Evolutionary conservation across 2,888 invertebrate species (phyloP), one percentile per base, ranked within the genome.

Genomic region (Pollenia labialis): DNA sequence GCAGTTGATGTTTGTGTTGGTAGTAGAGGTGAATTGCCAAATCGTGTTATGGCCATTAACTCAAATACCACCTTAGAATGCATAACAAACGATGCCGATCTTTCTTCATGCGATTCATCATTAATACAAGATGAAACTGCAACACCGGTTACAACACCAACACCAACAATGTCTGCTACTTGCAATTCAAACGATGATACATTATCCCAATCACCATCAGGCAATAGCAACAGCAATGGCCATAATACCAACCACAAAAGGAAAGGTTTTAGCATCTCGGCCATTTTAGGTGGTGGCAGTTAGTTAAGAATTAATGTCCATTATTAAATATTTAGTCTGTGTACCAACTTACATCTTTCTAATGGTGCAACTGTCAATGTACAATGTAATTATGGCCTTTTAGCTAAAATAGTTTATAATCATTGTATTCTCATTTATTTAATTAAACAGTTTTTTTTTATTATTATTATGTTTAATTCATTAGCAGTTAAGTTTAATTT

Each of bases 221-320:
- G 56, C 88, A 83, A 52, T 72, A 62, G 71, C 76, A 75, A 76
- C 88, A 82, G 16, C 81, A 87, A 32, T 60, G n/a, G 42, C 75
- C 46, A 32, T 88, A 85, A 69, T 56, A 64, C 50, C 32, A 69
- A 72, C 80, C 79, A 77, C 58, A 89, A 91, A 89, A 90, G 91
- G 89, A 93, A 92, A 88, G 91, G 92, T 52, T 93, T 93, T 85
- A 93, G 93, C 71, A 93, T 93, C 86, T 93, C 93, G 4, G 93
- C 93, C 76, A 93, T 93, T 82, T 90, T 93, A 72, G 93, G 93
- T 23, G 91, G 90, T 23, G 89, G 90, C 85, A 92, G 91, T 83
- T 92, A 92, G 85, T 87, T 72, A 18, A 50, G 50, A 77, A 84
- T 81, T 71, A 60, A 72, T 84, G 54, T 56, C 48, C 46, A 54